Evolutionary conservation across 2,888 invertebrate genomes (phyloP).

Genomic region (Gisinianus flammeolus): DNA sequence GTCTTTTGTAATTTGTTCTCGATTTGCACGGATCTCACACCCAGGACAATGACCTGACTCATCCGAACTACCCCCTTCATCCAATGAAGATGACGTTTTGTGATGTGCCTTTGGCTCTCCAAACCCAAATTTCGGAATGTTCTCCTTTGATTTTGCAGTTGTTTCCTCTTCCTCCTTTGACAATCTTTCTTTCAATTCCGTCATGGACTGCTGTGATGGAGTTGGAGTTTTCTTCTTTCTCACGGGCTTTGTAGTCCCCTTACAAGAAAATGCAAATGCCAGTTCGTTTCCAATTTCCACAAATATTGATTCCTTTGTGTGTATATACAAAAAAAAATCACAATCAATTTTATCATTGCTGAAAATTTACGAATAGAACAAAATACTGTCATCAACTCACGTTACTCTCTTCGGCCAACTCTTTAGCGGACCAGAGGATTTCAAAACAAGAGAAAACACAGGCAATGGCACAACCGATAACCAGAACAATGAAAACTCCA

Average conservation of each 20-base stretch:
- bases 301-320: constrained; percentile 1
- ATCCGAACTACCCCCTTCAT: too few species aligned
- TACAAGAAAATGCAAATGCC: neutral
- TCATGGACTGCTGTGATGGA: neutral
- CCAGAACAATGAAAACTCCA: constrained; percentile 85
- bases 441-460: constrained; percentile 93
- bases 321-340: neutral
- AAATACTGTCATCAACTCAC: neutral
- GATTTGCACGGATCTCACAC: neutral
- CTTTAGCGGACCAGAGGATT: constrained; percentile 64
- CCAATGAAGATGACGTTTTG: too few species aligned
- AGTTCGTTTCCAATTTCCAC: constrained; percentile 3
- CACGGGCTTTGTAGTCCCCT: constrained; percentile 7
- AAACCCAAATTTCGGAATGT: too few species aligned
- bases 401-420: constrained; percentile 9
- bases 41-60: neutral
- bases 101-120: neutral
- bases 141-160: neutral
- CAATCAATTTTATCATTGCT: neutral
- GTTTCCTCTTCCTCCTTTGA: neutral
- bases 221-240: neutral
- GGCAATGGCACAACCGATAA: constrained; percentile 90
- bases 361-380: neutral
- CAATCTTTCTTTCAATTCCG: neutral
- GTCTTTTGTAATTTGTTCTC: too few species aligned